These are phyloP conservation scores for Troides helena DNA, from an alignment of 2,888 invertebrate genomes.

Conservation along the genomic window DNA sequence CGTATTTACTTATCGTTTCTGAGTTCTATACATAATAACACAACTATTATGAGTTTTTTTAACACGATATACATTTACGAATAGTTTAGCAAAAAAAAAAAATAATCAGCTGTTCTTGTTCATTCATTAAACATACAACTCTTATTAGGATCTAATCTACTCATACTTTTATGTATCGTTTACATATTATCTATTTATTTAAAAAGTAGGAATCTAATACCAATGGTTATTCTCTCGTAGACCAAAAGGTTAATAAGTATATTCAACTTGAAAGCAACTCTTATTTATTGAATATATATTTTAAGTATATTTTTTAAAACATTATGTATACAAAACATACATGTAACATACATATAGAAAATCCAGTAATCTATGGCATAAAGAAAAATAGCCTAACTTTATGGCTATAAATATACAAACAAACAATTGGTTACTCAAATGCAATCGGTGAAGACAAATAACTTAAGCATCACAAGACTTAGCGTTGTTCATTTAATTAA, in stretches of 20 bases:
- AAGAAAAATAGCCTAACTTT: background rate
- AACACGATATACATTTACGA: background rate
- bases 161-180: background rate
- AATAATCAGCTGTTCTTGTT: background rate
- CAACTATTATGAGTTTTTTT: background rate
- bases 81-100: background rate
- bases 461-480: slow-evolving; percentile 1
- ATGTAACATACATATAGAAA: background rate
- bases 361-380: background rate
- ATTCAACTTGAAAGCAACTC: no score
- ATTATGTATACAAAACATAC: background rate
- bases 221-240: background rate
- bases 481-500: background rate
- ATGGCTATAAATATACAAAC: background rate
- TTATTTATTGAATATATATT: background rate
- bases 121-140: background rate
- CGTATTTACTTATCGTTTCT: no score
- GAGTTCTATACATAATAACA: background rate
- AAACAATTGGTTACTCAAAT: background rate
- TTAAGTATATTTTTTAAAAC: background rate
- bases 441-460: background rate
- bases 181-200: background rate
- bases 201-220: background rate
- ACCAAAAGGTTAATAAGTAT: no score
- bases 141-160: background rate